phyloP scores from a whole-genome alignment of 2,888 invertebrate genomes.

The Cheilosia variabilis region DNA sequence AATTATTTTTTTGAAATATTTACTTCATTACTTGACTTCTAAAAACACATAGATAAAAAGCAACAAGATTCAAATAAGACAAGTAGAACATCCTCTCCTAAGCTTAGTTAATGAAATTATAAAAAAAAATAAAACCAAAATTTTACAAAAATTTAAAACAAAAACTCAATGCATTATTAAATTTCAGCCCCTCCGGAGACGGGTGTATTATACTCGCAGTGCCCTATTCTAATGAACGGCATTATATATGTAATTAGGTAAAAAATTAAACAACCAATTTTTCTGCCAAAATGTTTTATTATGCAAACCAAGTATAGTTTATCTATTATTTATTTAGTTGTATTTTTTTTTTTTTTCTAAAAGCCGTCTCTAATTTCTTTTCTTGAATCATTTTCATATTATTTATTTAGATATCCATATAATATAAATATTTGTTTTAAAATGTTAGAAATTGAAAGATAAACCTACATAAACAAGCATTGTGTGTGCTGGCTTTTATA shows the following conservation, averaged over 20 bases:
- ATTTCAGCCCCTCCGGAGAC: conserved; percentile 83
- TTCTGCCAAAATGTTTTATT: conserved; percentile 62
- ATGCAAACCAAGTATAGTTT: conserved; percentile 55
- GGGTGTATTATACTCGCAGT: conserved; percentile 83
- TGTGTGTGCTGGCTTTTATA: conserved; percentile 64
- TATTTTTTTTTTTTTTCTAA: conserved; percentile 24
- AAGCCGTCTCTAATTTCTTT: conserved; percentile 46
- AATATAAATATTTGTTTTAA: not conserved
- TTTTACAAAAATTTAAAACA: conserved; percentile 73
- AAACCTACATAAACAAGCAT: conserved; percentile 41
- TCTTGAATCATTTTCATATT: conserved; percentile 26
- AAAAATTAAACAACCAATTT: conserved; percentile 73
- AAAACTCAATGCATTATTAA: conserved; percentile 77
- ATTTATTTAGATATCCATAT: not conserved
- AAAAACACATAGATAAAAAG: conserved; percentile 32
- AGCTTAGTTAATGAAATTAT: conserved; percentile 59
- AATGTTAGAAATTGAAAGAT: conserved; percentile 32
- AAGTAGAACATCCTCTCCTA: conserved; percentile 44
- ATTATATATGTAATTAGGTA: conserved; percentile 84
- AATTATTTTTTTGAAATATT: not conserved
- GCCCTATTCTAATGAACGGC: conserved; percentile 84
- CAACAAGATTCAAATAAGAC: conserved; percentile 31
- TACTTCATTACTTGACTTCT: too few species aligned
- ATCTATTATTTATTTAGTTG: conserved; percentile 41
- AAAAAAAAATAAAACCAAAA: conserved; percentile 55